Evolutionary conservation across 2,113 vertebrate genomes (phyloP).

Genomic region (Ophthalmolycus amberensis): DNA sequence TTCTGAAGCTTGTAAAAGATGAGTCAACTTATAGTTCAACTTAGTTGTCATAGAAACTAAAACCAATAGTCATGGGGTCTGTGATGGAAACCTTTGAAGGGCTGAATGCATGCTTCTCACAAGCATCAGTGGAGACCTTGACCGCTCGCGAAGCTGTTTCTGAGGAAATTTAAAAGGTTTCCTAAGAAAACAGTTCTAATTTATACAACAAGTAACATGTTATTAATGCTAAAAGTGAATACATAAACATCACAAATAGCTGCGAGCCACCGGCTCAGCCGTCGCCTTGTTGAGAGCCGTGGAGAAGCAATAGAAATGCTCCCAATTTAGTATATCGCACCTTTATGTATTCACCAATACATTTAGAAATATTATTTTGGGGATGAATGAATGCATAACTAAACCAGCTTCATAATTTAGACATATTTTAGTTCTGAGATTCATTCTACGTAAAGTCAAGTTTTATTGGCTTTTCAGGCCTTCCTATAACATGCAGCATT

Average conservation of each 20-base stretch:
- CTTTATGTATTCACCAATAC: neutral
- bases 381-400: neutral
- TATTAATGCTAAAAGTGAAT: neutral
- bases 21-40: conserved; percentile 77
- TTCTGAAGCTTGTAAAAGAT: conserved; percentile 71
- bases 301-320: neutral
- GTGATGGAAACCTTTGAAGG: conserved; percentile 71
- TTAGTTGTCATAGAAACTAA: conserved; percentile 82
- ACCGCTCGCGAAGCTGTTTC: conserved; percentile 44
- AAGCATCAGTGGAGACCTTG: conserved; percentile 66
- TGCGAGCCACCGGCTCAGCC: neutral
- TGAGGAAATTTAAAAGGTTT: conserved; percentile 20
- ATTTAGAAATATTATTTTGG: neutral
- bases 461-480: neutral
- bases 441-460: neutral
- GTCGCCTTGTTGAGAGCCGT: neutral
- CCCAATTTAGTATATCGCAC: neutral
- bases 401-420: neutral
- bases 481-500: neutral
- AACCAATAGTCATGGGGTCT: conserved; percentile 75
- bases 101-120: conserved; percentile 64
- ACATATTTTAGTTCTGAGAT: neutral
- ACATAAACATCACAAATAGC: neutral
- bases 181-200: neutral
- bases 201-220: conserved; percentile 5